phyloP scores from a whole-genome alignment of 2,113 vertebrate genomes.

The Lophius piscatorius region DNA sequence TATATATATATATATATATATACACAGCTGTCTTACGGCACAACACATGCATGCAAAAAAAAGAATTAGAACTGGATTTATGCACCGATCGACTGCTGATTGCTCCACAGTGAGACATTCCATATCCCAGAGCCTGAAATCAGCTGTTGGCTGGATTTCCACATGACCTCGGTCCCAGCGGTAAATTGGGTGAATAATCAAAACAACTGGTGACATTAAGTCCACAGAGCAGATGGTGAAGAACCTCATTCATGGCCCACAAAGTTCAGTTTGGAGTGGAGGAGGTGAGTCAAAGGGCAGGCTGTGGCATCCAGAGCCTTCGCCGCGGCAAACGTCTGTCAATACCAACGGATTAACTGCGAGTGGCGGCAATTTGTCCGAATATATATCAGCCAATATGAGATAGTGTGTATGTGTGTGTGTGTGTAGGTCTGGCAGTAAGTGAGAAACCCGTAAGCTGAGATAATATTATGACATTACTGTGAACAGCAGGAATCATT shows the following conservation, averaged over 20 bases:
- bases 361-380: background rate
- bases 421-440: background rate
- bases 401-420: conserved; percentile 3
- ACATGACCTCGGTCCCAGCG: too few species aligned
- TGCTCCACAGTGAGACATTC: too few species aligned
- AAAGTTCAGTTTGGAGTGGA: conserved; percentile 12
- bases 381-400: background rate
- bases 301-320: background rate
- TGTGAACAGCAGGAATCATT: too few species aligned
- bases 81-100: too few species aligned
- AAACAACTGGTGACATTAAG: conserved; percentile 13
- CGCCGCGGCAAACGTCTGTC: background rate
- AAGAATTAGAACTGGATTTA: too few species aligned
- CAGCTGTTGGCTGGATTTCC: too few species aligned
- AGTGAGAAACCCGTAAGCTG: too few species aligned
- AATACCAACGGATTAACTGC: conserved; percentile 5
- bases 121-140: too few species aligned
- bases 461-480: background rate
- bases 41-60: too few species aligned
- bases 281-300: conserved; percentile 4
- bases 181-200: conserved; percentile 11
- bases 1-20: too few species aligned
- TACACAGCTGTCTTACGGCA: too few species aligned
- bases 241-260: background rate
- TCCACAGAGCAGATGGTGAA: background rate